Base-by-base conservation (phyloP, 2,888 invertebrate genomes). In the Fabriciana adippe region DNA sequence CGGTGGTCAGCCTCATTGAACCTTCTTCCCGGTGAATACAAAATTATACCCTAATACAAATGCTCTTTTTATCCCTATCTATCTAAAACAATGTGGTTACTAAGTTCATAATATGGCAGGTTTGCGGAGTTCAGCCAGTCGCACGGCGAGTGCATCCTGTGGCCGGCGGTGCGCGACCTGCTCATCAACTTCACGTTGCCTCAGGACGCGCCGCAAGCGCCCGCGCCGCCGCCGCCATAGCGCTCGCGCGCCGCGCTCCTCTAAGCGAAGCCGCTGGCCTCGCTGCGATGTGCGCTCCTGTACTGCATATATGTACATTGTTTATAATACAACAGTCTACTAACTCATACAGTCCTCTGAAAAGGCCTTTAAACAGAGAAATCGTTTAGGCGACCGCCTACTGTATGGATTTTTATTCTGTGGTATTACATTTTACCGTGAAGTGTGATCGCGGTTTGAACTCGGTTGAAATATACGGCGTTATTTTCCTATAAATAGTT, bases 61-160 rank as follows among this genome's bases (percentile, higher is more conserved):
- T 35, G 8, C 35, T 35, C 8, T 35, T 35, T 35, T 35, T 8
- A 35, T 35, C 35, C 35, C 35, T 35, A 35, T 35, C 6, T 35
- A 35, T 41, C 11, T 41, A 11, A 11, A 8, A 11, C 2, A 35
- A 35, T 6, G 35, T 41, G 2, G 8, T 41, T 41, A 41, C 14
- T 18, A 26, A 53, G 21, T 6, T 4, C 2, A 2, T 55, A n/a
- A n/a, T 11, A 3, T 47, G 48, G 1, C 79, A 93, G 94, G 75
- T 97, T 97, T 83, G 94, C 95, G 64, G 97, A 97, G 79, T 97
- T 95, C 83, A 94, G 94, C 75, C 94, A 94, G 91, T 77, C 78
- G 94, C 97, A 89, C 95, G 96, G 93, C 93, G 98, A 98, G 81
- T 98, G 98, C 85, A 97, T 97, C 16, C 94, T 99, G 65, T 98